phyloP scores from a whole-genome alignment of 2,888 invertebrate species.

The Empis stercorea region DNA sequence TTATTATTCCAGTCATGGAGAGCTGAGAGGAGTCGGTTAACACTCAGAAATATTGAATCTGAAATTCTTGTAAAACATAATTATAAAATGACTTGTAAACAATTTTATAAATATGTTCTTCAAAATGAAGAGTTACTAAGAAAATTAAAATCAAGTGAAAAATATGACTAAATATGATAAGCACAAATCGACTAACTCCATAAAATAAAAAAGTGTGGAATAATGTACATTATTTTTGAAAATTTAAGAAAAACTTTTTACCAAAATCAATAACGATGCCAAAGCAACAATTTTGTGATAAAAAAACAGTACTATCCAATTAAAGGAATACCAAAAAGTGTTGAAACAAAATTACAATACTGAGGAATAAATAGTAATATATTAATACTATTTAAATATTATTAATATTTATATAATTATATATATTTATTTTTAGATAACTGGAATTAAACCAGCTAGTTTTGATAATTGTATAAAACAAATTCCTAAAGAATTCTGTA shows the following conservation, averaged over 20 bases:
- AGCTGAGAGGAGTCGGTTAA: background rate
- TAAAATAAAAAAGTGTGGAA: no score
- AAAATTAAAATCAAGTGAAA: background rate
- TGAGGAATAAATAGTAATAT: conserved; percentile 2
- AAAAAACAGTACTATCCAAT: conserved; percentile 55
- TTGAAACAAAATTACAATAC: conserved; percentile 49
- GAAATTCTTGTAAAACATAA: background rate
- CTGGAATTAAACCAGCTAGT: conserved; percentile 46
- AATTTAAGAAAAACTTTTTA: conserved; percentile 58
- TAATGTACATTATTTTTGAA: no score
- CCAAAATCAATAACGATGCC: conserved; percentile 65
- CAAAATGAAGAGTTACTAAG: background rate
- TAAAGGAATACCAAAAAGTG: conserved; percentile 57
- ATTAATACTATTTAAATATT: background rate
- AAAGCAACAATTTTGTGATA: conserved; percentile 65
- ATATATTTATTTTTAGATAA: conserved; percentile 29
- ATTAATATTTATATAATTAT: background rate
- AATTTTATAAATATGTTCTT: background rate
- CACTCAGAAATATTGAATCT: background rate
- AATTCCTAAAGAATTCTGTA: conserved; percentile 58
- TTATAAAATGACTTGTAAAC: background rate
- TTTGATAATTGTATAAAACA: conserved; percentile 56
- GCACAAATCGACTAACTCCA: no score
- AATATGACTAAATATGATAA: no score
- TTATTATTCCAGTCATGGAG: background rate